These are phyloP conservation scores for Cenopis cana DNA, from an alignment of 2,888 invertebrate species.

Conservation along the genomic window DNA sequence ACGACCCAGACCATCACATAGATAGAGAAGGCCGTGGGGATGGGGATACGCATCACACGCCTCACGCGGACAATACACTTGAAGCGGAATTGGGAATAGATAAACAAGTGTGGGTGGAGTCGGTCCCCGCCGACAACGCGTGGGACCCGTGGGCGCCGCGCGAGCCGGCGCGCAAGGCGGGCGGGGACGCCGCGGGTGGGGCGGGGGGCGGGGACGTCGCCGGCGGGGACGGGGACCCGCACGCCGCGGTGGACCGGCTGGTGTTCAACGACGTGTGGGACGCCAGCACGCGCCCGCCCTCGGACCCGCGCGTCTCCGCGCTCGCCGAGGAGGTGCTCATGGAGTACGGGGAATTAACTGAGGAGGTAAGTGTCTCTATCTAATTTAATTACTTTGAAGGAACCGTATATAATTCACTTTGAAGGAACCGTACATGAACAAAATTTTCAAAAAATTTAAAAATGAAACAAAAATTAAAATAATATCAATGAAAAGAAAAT, in stretches of 20 bases:
- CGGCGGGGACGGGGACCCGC: background rate
- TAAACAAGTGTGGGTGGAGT: background rate
- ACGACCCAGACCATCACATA: background rate
- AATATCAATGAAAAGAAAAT: too few relatives aligned
- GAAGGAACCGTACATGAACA: too few relatives aligned
- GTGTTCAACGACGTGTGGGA: constrained; percentile 22
- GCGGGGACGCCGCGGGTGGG: background rate
- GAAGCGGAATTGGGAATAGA: too few relatives aligned
- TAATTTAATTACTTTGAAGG: too few relatives aligned
- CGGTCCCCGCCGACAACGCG: background rate
- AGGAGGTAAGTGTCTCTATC: background rate
- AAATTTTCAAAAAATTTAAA: too few relatives aligned
- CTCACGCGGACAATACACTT: too few relatives aligned
- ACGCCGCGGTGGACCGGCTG: background rate
- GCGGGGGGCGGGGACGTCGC: background rate
- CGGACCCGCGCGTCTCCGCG: background rate
- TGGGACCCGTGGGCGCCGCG: constrained; percentile 2
- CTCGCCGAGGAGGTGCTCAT: background rate
- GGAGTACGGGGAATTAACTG: background rate
- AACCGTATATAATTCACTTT: too few relatives aligned
- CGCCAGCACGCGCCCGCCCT: background rate
- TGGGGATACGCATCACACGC: too few relatives aligned
- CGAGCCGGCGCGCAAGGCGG: background rate
- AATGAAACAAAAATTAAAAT: too few relatives aligned
- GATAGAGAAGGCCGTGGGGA: background rate